Percentiles rank a stretch among this genome's conserved stretches.
Evolutionary conservation across 2,888 invertebrate genomes (phyloP).

Genomic region (Drosophila pullipes): DNA sequence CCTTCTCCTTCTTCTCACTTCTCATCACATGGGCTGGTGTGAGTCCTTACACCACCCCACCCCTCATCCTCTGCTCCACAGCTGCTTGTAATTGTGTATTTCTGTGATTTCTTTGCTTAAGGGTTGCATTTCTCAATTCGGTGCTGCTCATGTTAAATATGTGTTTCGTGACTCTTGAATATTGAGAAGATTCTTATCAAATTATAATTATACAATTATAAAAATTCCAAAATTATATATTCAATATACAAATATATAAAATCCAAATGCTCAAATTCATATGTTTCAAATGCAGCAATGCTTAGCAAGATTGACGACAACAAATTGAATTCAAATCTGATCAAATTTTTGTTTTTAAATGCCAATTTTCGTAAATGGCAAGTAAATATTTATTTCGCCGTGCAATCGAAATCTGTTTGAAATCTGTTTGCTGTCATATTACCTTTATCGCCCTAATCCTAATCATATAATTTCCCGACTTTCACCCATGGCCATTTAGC

Average conservation of each 20-base stretch:
- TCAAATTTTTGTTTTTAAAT: not conserved
- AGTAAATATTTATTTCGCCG: not conserved
- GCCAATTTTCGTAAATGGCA: not conserved
- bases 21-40: not conserved
- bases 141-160: conserved; percentile 27
- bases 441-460: not conserved
- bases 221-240: not conserved
- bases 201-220: not conserved
- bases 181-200: not conserved
- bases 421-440: not conserved
- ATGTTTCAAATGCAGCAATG: not conserved
- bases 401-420: not conserved
- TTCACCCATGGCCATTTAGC: conserved; percentile 42
- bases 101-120: conserved; percentile 43
- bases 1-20: conserved; percentile 5
- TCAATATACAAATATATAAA: not conserved
- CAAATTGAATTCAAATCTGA: not conserved
- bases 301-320: not conserved
- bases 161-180: conserved; percentile 6
- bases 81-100: conserved; percentile 9
- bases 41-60: not conserved
- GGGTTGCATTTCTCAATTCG: conserved; percentile 39
- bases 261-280: not conserved
- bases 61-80: not conserved
- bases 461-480: not conserved